Evolutionary conservation across 2,888 invertebrate species (phyloP), one percentile per base, ranked within the genome.

Genomic region (Trichopria drosophilae): DNA sequence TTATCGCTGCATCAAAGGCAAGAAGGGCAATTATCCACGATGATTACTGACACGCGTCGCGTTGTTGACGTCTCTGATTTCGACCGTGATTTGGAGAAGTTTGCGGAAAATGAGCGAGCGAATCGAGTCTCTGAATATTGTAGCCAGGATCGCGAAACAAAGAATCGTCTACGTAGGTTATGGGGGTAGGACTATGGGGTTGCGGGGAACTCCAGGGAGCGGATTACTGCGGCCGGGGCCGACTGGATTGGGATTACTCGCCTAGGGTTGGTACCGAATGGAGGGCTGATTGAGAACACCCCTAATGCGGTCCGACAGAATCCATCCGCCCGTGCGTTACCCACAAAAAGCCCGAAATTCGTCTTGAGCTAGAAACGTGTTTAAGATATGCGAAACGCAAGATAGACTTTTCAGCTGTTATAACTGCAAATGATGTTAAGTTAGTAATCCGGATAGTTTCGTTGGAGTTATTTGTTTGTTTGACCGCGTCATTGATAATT

Each of bases 271-370:
- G 66, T 64, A 64, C 63, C 62, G 66, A 71, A 69, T 64, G 66
- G 58, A 62, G 61, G 70, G 65, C 74, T 79, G 79, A 80, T 76
- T 77, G 78, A 80, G 78, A 77, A 78, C 79, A 75, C 77, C 77
- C 76, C 78, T 80, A 80, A 80, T 80, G 75, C 77, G 73, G 67
- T 65, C 65, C 76, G 80, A 80, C 80, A 77, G 77, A 68, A 70
- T 77, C 75, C 78, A 78, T 78, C 76, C 77, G 76, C 66, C 72
- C 73, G 72, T 75, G 62, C 48, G 62, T 37, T 55, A 65, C 66
- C 68, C 67, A 64, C 71, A 69, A 67, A 68, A 68, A 65, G 63
- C 61, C 65, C 61, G 22, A 74, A 74, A n/a, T n/a, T n/a, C n/a
- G n/a, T n/a, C n/a, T n/a, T n/a, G n/a, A n/a, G n/a, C n/a, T n/a